Conservation (phyloP, 2,888 invertebrate genomes). For the Drosophila mercatorum region DNA sequence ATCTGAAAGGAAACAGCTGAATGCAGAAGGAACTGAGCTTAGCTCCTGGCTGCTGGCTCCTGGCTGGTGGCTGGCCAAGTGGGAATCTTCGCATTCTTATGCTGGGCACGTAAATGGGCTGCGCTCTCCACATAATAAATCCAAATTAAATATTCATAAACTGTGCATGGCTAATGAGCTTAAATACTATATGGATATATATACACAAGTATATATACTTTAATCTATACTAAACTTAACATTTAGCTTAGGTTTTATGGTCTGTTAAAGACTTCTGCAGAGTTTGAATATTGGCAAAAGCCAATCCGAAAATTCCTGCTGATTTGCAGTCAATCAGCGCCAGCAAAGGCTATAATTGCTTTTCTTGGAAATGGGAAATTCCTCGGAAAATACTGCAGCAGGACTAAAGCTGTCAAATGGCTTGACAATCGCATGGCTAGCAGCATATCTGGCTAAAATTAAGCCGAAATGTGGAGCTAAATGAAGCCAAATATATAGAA, state of each 20-base stretch:
- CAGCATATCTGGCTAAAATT: no score
- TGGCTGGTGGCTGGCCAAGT: neutral
- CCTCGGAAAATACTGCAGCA: no score
- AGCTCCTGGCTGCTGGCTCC: neutral
- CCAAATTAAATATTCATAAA: slow-evolving; percentile 5
- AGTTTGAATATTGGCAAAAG: no score
- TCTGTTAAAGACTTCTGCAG: neutral
- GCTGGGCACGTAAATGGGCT: neutral
- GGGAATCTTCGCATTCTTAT: neutral
- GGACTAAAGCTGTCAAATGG: no score
- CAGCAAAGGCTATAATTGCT: no score
- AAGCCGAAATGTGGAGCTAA: no score
- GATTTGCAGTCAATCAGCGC: no score
- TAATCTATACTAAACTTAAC: neutral
- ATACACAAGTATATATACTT: neutral
- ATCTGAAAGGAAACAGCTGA: neutral
- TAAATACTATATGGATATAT: neutral
- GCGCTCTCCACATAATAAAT: slow-evolving; percentile 5
- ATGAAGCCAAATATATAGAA: no score
- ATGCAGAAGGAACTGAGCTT: neutral
- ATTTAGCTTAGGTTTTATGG: no score
- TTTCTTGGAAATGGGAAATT: no score
- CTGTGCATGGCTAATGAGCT: neutral
- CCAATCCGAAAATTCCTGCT: no score
- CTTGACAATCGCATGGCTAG: no score